Percentiles rank a stretch among this genome's conserved stretches.
Evolutionary conservation across 2,113 vertebrate species (phyloP).

Genomic region (Ivindomyrus marchei): DNA sequence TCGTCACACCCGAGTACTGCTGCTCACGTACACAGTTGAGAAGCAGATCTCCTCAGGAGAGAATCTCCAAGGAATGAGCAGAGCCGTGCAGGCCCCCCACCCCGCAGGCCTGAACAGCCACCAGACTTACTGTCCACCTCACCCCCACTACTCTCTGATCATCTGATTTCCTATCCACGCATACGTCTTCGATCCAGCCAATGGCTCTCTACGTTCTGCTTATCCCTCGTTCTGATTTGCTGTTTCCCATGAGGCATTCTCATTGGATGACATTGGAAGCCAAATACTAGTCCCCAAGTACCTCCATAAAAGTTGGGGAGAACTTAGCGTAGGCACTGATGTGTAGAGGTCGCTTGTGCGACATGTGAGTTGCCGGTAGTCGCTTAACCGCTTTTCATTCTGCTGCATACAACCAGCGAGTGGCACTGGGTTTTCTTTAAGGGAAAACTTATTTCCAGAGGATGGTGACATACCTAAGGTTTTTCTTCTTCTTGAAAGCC

Average conservation of each 20-base stretch:
- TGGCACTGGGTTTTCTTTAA: neutral
- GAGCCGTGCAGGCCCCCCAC: neutral
- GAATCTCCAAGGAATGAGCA: neutral
- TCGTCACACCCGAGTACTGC: slow-evolving; percentile 35
- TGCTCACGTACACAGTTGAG: neutral
- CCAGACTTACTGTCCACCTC: neutral
- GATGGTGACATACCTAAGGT: neutral
- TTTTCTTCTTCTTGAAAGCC: neutral
- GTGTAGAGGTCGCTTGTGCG: neutral
- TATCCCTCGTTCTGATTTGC: slow-evolving; percentile 19
- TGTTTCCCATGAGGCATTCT: neutral
- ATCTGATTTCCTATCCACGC: neutral
- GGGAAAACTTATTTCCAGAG: neutral
- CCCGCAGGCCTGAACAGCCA: neutral
- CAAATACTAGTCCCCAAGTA: neutral
- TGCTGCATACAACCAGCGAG: neutral
- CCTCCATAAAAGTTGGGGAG: neutral
- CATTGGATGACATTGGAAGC: slow-evolving; percentile 1
- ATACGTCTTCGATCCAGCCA: neutral
- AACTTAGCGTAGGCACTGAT: neutral
- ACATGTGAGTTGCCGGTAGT: neutral
- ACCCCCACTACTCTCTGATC: neutral
- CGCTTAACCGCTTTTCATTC: neutral
- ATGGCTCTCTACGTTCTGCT: neutral
- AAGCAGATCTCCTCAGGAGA: neutral